Evolutionary conservation across 2,797 vertebrate species (phyloP).

Genomic region (Spatula clypeata): DNA sequence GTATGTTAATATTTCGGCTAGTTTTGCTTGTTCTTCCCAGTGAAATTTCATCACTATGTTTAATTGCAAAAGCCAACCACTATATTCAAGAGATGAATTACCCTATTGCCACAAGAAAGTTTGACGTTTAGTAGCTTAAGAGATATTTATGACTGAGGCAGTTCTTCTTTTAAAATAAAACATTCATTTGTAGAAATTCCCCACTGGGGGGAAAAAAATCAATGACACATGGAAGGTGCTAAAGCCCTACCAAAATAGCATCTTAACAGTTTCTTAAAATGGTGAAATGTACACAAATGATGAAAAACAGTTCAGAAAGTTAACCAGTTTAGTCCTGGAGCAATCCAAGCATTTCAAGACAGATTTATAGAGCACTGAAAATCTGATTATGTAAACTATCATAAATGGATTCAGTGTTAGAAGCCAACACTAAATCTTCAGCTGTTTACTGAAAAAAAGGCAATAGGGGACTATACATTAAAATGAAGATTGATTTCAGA

Average conservation of each 20-base stretch:
- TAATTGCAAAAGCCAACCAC: constrained; percentile 37
- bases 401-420: constrained; percentile 61
- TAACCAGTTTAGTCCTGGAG: constrained; percentile 46
- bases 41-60: constrained; percentile 43
- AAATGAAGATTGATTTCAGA: constrained; percentile 60
- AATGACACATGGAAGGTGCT: background rate
- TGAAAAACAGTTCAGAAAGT: constrained; percentile 46
- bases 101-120: background rate
- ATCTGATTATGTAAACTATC: constrained; percentile 61
- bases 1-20: background rate
- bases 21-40: background rate
- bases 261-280: constrained; percentile 21
- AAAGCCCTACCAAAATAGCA: background rate
- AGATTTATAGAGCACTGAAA: constrained; percentile 59
- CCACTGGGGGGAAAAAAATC: background rate
- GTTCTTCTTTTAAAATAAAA: constrained; percentile 45
- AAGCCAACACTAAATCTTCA: constrained; percentile 61
- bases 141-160: constrained; percentile 23
- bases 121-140: constrained; percentile 10
- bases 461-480: constrained; percentile 49
- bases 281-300: constrained; percentile 1
- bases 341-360: constrained; percentile 31
- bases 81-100: constrained; percentile 22
- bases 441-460: constrained; percentile 40
- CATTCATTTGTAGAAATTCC: constrained; percentile 31